Percentiles rank a stretch among this genome's conserved stretches.
Conservation (phyloP, 1,140 invertebrate genomes). For the Mya arenaria region DNA sequence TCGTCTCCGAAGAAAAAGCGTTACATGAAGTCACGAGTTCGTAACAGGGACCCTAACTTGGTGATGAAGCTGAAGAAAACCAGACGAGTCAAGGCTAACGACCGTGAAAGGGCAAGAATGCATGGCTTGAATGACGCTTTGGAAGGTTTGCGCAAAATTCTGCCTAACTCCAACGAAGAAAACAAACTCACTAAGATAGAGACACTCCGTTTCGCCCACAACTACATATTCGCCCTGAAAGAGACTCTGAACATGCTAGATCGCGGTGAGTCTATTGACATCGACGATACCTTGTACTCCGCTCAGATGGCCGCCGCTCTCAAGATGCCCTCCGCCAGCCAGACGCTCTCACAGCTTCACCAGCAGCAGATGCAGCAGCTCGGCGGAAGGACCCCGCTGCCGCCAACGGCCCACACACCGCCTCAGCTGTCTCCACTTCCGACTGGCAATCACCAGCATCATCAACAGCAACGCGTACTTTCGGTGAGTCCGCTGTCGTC, state of each 20-base stretch:
- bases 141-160: slow-evolving; percentile 87
- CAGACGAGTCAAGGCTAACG: slow-evolving; percentile 96
- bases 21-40: slow-evolving; percentile 74
- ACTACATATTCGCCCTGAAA: slow-evolving; percentile 95
- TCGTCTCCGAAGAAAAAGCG: slow-evolving; percentile 72
- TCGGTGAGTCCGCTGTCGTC: neutral
- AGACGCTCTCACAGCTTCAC: slow-evolving; percentile 29
- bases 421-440: slow-evolving; percentile 9
- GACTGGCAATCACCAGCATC: neutral
- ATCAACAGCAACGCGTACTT: neutral
- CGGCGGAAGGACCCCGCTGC: neutral
- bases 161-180: slow-evolving; percentile 90
- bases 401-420: neutral
- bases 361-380: slow-evolving; percentile 36
- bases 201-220: slow-evolving; percentile 96
- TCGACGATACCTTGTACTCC: slow-evolving; percentile 32
- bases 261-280: slow-evolving; percentile 22
- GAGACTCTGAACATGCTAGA: slow-evolving; percentile 86
- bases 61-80: slow-evolving; percentile 85
- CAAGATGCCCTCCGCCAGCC: slow-evolving; percentile 42
- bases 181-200: slow-evolving; percentile 99
- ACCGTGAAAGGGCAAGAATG: slow-evolving; percentile 97
- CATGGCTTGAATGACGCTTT: slow-evolving; percentile 97
- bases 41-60: slow-evolving; percentile 69
- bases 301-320: slow-evolving; percentile 45